Base-by-base conservation (phyloP, 2,888 invertebrate genomes). In the Synergus itoensis region DNA sequence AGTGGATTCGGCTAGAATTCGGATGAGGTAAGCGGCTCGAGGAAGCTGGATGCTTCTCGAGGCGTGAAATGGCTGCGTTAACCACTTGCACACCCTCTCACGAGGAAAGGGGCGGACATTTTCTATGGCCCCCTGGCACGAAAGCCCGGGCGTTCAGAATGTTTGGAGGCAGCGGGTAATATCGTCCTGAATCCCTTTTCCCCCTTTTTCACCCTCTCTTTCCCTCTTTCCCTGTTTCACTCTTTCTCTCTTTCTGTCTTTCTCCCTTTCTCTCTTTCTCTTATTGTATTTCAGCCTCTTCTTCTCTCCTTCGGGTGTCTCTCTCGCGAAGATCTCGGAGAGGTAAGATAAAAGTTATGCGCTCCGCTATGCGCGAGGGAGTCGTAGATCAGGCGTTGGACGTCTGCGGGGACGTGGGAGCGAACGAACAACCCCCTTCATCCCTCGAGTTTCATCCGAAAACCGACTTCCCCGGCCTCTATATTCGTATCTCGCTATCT, bases 11-110 rank as follows among this genome's bases (percentile, higher is more conserved):
- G 88, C 87, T 88, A 89, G 89, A 91, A 90, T 91, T 91, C 86
- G 90, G 89, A 91, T 90, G 90, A 90, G 88, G 87, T 82, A 83
- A 75, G 57, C 77, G 77, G 63, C 45, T 80, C 69, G 77, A 84
- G 83, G 85, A 88, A 87, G 85, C 87, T 87, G 88, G 83, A 89
- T 90, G 91, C 88, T 89, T 88, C 88, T 87, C 90, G 89, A 90
- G 90, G 92, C 91, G 91, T 92, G 90, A 92, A 92, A 92, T 92
- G 90, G 91, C 88, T 89, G 91, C 91, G 92, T 92, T 92, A 92
- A 92, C 91, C 91, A 89, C 90, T 87, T 89, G 88, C 89, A 88
- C 89, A 89, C 83, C 84, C 82, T 78, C 79, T 82, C 80, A 62
- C 79, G 83, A 83, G 83, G 84, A 82, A 84, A 83, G 84, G 85